These are phyloP conservation scores for Laterallus jamaicensis DNA, from an alignment of 2,113 vertebrate species.

Conservation along the genomic window DNA sequence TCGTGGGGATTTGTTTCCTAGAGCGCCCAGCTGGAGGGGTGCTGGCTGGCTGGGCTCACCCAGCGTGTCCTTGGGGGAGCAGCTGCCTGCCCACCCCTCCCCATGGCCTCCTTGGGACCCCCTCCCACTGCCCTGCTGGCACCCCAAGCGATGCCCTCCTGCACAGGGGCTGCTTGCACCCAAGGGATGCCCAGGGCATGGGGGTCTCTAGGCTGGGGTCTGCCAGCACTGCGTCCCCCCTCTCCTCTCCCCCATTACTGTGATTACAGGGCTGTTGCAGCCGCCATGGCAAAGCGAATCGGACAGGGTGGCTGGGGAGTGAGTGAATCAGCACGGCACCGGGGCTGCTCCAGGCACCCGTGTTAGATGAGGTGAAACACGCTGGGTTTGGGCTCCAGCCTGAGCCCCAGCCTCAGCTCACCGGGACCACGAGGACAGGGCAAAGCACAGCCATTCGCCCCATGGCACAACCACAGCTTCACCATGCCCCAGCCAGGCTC, in stretches of 20 bases:
- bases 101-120: fast-evolving
- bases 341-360: not conserved
- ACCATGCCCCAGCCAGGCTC: fast-evolving
- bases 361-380: fast-evolving
- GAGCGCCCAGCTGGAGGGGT: slow-evolving; percentile 1
- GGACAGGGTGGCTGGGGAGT: not conserved
- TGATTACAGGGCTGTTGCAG: not conserved
- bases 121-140: not conserved
- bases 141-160: fast-evolving
- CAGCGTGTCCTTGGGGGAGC: not conserved
- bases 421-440: fast-evolving
- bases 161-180: fast-evolving
- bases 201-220: not conserved
- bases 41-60: not conserved
- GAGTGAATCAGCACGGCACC: not conserved
- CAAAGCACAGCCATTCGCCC: fast-evolving
- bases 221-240: not conserved
- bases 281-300: fast-evolving
- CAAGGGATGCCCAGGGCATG: no score
- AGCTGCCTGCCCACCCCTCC: not conserved
- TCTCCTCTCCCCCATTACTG: not conserved
- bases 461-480: fast-evolving
- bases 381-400: not conserved
- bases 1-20: slow-evolving; percentile 40
- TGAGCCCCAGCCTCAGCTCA: not conserved